Conservation (phyloP, 2,888 invertebrate species). For the Agonopterix subpropinquella region DNA sequence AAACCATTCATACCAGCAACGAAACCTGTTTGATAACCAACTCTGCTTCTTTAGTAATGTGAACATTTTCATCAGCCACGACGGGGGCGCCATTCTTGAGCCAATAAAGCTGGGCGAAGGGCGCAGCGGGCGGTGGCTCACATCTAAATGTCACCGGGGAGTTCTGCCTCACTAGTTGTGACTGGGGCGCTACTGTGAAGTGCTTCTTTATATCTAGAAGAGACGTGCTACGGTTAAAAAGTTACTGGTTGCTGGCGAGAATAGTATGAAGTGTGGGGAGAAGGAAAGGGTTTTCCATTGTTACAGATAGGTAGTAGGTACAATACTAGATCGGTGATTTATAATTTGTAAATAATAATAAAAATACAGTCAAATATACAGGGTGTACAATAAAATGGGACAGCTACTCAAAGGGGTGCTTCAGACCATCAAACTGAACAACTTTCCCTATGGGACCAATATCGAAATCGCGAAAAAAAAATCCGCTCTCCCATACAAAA, state of each 20-base stretch:
- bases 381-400: too few relatives aligned
- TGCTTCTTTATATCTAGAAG: slow-evolving; percentile 89
- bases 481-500: too few relatives aligned
- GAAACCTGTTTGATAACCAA: slow-evolving; percentile 90
- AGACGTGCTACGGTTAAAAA: neutral
- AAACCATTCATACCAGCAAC: slow-evolving; percentile 73
- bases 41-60: slow-evolving; percentile 89
- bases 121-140: slow-evolving; percentile 91
- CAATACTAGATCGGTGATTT: too few relatives aligned
- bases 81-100: slow-evolving; percentile 85
- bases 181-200: slow-evolving; percentile 92
- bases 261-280: too few relatives aligned
- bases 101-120: slow-evolving; percentile 91
- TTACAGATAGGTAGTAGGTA: too few relatives aligned
- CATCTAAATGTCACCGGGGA: slow-evolving; percentile 91
- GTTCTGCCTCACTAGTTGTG: slow-evolving; percentile 87
- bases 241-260: neutral
- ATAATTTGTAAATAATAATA: too few relatives aligned
- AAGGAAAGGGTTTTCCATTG: too few relatives aligned
- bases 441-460: too few relatives aligned
- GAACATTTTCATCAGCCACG: slow-evolving; percentile 78
- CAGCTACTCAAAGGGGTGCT: too few relatives aligned
- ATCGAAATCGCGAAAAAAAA: too few relatives aligned
- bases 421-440: too few relatives aligned
- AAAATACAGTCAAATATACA: too few relatives aligned